phyloP scores from a whole-genome alignment of 2,797 vertebrate species.

The Scleropages formosus region DNA sequence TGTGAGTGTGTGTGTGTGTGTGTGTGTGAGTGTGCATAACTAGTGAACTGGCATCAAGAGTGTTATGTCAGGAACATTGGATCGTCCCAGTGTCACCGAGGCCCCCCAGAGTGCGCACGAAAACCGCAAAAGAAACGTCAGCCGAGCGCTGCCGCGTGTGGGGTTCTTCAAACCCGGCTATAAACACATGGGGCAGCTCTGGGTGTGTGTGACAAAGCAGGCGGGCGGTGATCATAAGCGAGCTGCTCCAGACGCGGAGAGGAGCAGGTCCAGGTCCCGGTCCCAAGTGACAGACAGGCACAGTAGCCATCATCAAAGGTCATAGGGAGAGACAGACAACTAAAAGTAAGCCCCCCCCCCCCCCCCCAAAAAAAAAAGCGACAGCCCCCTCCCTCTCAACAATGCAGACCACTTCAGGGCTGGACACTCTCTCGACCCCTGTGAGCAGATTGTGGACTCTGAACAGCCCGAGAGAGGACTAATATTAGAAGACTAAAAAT shows the following conservation, averaged over 20 bases:
- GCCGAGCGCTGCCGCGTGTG: background rate
- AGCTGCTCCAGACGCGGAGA: background rate
- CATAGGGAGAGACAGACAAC: conserved; percentile 40
- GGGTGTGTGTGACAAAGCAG: background rate
- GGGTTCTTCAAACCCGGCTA: background rate
- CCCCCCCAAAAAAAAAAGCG: background rate
- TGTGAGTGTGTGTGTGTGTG: conserved; percentile 10
- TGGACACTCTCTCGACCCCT: conserved; percentile 7
- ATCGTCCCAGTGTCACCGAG: conserved; percentile 29
- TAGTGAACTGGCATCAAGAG: conserved; percentile 28
- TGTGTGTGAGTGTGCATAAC: conserved; percentile 12
- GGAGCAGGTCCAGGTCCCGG: conserved; percentile 5
- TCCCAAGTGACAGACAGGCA: conserved; percentile 36
- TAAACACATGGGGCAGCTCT: background rate
- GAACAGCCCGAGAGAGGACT: conserved; percentile 61
- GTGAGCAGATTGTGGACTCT: conserved; percentile 59
- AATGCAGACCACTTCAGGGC: conserved; percentile 43
- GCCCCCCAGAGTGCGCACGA: background rate
- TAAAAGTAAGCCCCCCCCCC: conserved; percentile 1
- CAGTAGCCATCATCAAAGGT: conserved; percentile 41
- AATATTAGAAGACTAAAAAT: background rate
- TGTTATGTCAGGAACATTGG: conserved; percentile 41
- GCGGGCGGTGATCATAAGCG: background rate
- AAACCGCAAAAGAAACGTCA: background rate
- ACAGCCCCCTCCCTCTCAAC: conserved; percentile 26